Percentiles rank a stretch among this genome's conserved stretches.
Conservation (phyloP, 1,140 invertebrate genomes). For the Palaemon carinicauda region DNA sequence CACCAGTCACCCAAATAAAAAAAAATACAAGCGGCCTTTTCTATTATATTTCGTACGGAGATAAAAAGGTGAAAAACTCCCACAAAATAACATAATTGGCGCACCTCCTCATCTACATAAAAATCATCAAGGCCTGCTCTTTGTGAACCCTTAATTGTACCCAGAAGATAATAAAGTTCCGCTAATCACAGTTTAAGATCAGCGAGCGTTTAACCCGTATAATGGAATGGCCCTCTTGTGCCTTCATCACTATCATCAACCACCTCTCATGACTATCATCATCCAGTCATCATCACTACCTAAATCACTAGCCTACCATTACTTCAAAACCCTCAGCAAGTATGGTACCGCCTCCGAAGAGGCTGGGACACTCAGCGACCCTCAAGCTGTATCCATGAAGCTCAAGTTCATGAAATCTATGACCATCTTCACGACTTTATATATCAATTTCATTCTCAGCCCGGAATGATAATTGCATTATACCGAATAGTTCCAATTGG, state of each 20-base stretch:
- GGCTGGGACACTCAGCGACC: too few relatives aligned
- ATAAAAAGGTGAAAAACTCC: background rate
- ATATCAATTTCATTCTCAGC: too few relatives aligned
- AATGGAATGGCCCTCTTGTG: background rate
- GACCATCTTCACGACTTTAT: too few relatives aligned
- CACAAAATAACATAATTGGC: constrained; percentile 12
- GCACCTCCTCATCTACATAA: background rate
- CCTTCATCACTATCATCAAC: background rate
- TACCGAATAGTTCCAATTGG: background rate
- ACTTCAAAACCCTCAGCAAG: background rate
- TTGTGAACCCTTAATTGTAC: background rate
- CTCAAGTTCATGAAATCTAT: too few relatives aligned
- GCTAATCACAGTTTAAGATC: background rate
- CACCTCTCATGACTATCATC: constrained; percentile 5
- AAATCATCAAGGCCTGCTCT: background rate
- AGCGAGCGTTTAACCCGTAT: constrained; percentile 6
- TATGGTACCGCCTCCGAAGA: background rate
- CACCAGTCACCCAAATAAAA: too few relatives aligned
- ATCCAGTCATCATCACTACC: background rate
- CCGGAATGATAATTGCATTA: background rate
- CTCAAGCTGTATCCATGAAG: too few relatives aligned
- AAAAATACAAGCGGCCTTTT: background rate
- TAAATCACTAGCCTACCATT: background rate
- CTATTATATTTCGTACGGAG: background rate
- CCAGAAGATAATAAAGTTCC: background rate